Conservation (phyloP, 2,113 vertebrate species). For the Esox niger region DNA sequence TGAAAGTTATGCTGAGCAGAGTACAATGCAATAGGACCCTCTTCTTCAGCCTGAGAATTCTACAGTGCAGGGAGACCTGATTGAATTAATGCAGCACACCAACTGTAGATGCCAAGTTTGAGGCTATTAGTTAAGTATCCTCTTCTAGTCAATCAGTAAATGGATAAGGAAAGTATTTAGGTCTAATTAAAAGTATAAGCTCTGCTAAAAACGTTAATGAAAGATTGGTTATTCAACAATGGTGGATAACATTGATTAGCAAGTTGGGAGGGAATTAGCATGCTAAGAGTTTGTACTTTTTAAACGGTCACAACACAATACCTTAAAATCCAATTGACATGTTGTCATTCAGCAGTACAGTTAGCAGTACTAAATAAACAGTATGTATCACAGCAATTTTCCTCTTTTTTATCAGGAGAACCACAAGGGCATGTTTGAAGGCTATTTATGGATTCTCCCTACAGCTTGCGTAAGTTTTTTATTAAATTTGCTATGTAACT, state of each 20-base stretch:
- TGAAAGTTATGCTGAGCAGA: background rate
- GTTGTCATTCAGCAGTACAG: too few relatives aligned
- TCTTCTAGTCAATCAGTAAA: background rate
- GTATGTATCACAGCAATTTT: background rate
- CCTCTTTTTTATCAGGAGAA: slow-evolving; percentile 28
- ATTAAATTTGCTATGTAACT: too few relatives aligned
- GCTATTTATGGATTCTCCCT: slow-evolving; percentile 58
- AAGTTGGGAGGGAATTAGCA: too few relatives aligned
- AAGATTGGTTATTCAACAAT: background rate
- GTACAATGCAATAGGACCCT: too few relatives aligned
- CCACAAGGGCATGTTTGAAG: slow-evolving; percentile 39
- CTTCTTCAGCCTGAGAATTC: too few relatives aligned
- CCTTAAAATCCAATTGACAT: too few relatives aligned
- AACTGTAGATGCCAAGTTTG: background rate
- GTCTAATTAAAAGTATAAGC: background rate
- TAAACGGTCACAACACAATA: too few relatives aligned
- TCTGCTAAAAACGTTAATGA: background rate
- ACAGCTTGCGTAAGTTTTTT: slow-evolving; percentile 63
- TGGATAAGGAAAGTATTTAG: background rate
- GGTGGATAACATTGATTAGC: too few relatives aligned
- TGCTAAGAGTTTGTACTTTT: too few relatives aligned
- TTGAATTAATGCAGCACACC: background rate
- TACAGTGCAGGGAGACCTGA: background rate
- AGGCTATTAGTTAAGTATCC: too few relatives aligned
- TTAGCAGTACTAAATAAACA: too few relatives aligned